Evolutionary conservation across 2,888 invertebrate species (phyloP).

Genomic region (Nephrotoma appendiculata): DNA sequence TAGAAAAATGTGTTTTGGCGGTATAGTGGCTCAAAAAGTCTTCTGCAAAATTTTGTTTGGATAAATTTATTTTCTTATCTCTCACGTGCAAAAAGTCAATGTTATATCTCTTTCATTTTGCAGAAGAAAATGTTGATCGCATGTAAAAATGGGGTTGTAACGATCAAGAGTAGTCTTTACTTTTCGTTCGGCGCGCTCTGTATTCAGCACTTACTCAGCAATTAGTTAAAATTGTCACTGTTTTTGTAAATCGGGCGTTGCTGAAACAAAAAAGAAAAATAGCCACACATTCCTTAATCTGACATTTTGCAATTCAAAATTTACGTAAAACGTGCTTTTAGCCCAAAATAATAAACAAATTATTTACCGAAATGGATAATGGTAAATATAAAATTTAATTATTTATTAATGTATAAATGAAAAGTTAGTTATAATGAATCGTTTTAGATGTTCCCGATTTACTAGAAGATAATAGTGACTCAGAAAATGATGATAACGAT

Average conservation of each 20-base stretch:
- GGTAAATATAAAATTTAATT: background rate
- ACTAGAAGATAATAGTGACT: background rate
- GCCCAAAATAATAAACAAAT: background rate
- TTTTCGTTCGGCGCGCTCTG: no score
- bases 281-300: background rate
- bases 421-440: background rate
- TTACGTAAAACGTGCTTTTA: background rate
- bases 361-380: background rate
- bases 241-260: background rate
- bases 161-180: no score
- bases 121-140: no score
- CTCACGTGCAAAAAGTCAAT: no score
- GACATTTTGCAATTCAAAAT: background rate
- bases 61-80: no score
- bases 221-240: no score
- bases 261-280: background rate
- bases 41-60: no score
- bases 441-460: background rate
- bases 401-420: background rate
- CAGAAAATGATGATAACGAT: conserved; percentile 8
- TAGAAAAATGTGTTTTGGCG: no score
- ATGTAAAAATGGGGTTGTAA: no score
- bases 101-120: no score
- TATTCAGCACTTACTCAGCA: no score
- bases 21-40: no score